Conservation (phyloP, 2,113 vertebrate genomes). For the Oreochromis spilurus region DNA sequence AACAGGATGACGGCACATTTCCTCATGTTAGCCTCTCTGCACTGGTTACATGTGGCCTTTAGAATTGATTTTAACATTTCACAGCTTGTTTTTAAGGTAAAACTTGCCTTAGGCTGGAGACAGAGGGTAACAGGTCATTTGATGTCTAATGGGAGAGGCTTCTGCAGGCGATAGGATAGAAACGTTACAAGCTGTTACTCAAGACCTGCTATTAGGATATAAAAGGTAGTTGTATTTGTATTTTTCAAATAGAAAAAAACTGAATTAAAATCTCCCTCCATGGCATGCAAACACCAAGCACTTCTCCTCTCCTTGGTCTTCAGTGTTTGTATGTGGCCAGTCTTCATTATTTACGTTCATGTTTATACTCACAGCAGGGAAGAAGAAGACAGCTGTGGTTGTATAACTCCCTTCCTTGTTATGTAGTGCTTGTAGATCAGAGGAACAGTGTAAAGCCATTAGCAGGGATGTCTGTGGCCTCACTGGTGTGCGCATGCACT, state of each 20-base stretch:
- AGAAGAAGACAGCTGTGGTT: not conserved
- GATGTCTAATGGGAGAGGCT: not conserved
- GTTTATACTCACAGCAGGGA: not conserved
- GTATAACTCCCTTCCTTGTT: not conserved
- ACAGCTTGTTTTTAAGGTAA: not conserved
- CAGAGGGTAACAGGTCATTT: not conserved
- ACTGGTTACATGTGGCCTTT: slow-evolving; percentile 3
- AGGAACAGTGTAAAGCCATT: not conserved
- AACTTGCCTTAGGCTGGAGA: not conserved
- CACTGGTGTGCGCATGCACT: not conserved
- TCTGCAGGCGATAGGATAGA: not conserved
- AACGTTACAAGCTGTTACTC: not conserved
- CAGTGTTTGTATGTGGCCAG: not conserved
- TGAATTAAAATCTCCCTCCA: not conserved
- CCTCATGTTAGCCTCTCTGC: not conserved
- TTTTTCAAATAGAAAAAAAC: not conserved
- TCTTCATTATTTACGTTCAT: not conserved
- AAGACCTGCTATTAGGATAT: not conserved
- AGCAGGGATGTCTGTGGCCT: not conserved
- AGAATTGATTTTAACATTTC: not conserved
- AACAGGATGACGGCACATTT: not conserved
- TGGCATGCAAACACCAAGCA: not conserved
- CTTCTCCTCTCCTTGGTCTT: not conserved
- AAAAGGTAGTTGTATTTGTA: not conserved
- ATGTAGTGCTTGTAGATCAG: not conserved